Evolutionary conservation across 35 echinoderm and acorn worm species (phyloP), one percentile per base, ranked within the genome.

Genomic region (Apostichopus californicus): DNA sequence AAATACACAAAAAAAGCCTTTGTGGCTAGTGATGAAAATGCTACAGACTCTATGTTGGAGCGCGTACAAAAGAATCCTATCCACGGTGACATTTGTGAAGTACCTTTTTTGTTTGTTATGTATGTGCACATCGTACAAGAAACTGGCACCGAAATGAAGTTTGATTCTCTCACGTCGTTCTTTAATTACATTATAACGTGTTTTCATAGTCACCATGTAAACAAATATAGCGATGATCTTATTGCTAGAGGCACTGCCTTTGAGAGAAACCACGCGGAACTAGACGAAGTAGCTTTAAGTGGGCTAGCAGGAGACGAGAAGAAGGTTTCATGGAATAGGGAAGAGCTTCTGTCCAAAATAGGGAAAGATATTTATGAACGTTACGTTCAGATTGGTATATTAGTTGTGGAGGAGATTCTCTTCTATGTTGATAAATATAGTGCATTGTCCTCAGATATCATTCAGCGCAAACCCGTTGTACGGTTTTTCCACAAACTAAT

Each of bases 401-500:
- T 84, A 21, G 81, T 84, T 13, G 81, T 57, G 55, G 81, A 84
- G 18, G 81, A 84, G 13, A 46, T 84, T 56, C 54, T 84, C 15
- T 13, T 15, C 52, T 52, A 34, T 80, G 25, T 14, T 34, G 11
- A 80, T 23, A 26, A 80, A 80, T 6, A 84, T 84, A 22, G 53
- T 59, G 54, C 81, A 57, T 13, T 20, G 9, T 8, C 20, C 1
- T 6, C 53, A 10, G 55, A 57, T 57, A 15, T 57, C 52, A n/a
- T 58, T 23, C 53, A 58, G 21, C 52, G 52, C 5, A 54, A 57
- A 1, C 5, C 81, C 8, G 81, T 52, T 57, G 81, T 84, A 54
- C 24, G 81, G 18, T 84, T 84, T 84, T 84, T 84, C 13, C 81
- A 84, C 55, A 84, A 84, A 58, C 81, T 84, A 15, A 14, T 84